These are phyloP conservation scores for Elachura formosa DNA, from an alignment of 2,113 vertebrate species.

Conservation along the genomic window DNA sequence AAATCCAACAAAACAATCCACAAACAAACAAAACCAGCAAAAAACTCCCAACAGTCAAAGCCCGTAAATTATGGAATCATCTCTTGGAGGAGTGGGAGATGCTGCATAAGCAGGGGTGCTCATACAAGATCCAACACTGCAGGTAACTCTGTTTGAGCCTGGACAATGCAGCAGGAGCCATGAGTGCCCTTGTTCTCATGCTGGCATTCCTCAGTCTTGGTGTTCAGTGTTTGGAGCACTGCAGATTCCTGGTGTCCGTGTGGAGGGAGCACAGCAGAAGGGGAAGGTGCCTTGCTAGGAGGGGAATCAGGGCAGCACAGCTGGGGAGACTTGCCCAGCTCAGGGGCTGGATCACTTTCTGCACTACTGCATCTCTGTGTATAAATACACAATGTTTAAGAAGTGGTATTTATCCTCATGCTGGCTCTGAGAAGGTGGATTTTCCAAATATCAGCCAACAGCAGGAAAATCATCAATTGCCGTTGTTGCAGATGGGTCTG, in stretches of 20 bases:
- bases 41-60: not conserved
- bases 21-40: not conserved
- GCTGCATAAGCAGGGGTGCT: not conserved
- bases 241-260: not conserved
- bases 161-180: not conserved
- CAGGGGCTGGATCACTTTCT: not conserved
- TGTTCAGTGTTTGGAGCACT: not conserved
- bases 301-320: not conserved
- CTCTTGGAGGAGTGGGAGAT: not conserved
- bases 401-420: not conserved
- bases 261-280: not conserved
- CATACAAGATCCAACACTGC: not conserved
- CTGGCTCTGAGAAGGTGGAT: not conserved
- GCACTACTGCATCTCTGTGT: not conserved
- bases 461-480: not conserved
- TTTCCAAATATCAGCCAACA: not conserved
- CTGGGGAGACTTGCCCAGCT: not conserved
- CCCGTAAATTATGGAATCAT: not conserved
- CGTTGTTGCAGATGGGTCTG: not conserved
- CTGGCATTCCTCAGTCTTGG: not conserved
- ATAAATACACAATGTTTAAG: not conserved
- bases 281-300: accelerated
- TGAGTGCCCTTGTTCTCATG: not conserved
- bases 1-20: not conserved
- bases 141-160: not conserved